Base-by-base conservation (phyloP, 2,797 vertebrate genomes). In the Xenentodon cancila region DNA sequence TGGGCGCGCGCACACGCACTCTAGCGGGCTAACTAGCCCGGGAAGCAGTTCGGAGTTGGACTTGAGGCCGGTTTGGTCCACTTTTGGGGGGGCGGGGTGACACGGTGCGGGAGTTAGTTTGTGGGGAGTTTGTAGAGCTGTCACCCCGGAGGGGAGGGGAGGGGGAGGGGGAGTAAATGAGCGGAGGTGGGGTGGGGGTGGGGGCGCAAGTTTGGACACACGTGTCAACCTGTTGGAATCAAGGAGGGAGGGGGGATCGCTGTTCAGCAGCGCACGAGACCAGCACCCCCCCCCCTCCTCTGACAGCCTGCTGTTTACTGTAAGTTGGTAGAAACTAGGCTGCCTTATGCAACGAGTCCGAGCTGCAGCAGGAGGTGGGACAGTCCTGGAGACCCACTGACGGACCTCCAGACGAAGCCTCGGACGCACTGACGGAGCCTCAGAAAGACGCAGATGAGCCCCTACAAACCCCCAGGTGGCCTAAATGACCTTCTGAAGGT, bases 201-300 rank as follows among this genome's bases (percentile, higher is more conserved):
- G 17, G 66, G 63, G 59, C 68, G 71, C 71, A 87, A 89, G 86
- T 89, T 88, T 86, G 85, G 71, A 75, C 84, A 86, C 88, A 90
- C 89, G 88, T 91, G 89, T 91, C 88, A 87, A 90, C 89, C 88
- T 91, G 87, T 91, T 91, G 87, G 19, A 12, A 47, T 11, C 51
- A 4, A 21, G 58, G 61, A 11, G 7, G n/a, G 19, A 9, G 11
- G 37, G n/a, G 21, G 50, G 17, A n/a, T 11, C 1, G 22, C 43
- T 9, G 52, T 34, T 27, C 57, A 53, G 46, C 42, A 42, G 16
- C 64, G 53, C 9, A 5, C 25, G 32, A 47, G 66, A 32, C 58
- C 9, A 16, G 43, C 42, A 15, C 20, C 75, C 68, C 54, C 63
- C 32, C 16, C 11, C n/a, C 47, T 59, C 42, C 52, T 55, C 62